These are phyloP conservation scores for Scaptomyza caliginosa DNA, from an alignment of 2,888 invertebrate genomes.

Conservation along the genomic window DNA sequence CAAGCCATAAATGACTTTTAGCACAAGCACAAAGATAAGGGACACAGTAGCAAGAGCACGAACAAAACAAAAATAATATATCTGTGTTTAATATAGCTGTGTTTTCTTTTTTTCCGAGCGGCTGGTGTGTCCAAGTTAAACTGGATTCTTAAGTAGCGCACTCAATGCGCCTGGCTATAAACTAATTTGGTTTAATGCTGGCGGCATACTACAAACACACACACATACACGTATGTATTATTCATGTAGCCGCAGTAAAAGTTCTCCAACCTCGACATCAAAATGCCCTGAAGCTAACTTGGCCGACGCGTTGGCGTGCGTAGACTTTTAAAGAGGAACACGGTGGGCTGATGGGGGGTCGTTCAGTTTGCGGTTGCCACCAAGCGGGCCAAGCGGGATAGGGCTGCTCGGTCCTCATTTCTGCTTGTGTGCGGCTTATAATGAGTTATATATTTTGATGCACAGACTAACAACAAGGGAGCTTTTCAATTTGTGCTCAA, in stretches of 20 bases:
- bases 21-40: not conserved
- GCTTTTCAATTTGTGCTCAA: constrained; percentile 56
- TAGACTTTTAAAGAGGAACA: constrained; percentile 68
- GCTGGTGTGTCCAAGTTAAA: not conserved
- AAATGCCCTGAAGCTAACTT: constrained; percentile 66
- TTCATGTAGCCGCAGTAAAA: constrained; percentile 73
- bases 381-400: no score
- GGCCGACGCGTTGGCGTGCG: constrained; percentile 71
- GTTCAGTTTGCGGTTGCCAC: constrained; percentile 7
- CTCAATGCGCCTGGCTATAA: constrained; percentile 65
- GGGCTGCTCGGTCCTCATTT: not conserved
- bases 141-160: constrained; percentile 56
- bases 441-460: constrained; percentile 61
- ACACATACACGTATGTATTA: constrained; percentile 55
- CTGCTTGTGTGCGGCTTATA: constrained; percentile 42
- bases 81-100: not conserved
- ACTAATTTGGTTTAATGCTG: constrained; percentile 74
- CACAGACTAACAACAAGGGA: constrained; percentile 42
- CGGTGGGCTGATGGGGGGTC: constrained; percentile 12
- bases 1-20: constrained; percentile 51
- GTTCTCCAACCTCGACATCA: constrained; percentile 59
- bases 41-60: not conserved
- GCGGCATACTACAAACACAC: constrained; percentile 46
- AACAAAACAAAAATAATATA: constrained; percentile 39
- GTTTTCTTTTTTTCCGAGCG: not conserved